These are phyloP conservation scores for Lampris megalopsis DNA, from an alignment of 2,113 vertebrate species.

Conservation along the genomic window DNA sequence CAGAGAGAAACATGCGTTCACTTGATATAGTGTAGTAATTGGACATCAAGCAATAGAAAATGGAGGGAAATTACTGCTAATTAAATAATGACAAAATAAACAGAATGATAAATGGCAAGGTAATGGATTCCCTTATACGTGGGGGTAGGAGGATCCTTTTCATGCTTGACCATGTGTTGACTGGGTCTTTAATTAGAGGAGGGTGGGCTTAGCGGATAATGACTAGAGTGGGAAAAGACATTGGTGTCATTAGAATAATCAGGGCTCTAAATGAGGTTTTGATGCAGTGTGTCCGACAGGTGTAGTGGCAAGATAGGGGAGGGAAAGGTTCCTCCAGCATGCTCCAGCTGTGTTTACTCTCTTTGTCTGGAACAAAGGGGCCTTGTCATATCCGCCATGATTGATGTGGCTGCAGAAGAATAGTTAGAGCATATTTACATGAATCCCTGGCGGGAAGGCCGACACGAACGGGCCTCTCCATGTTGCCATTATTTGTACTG, in stretches of 20 bases:
- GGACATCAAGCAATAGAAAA: slow-evolving; percentile 31
- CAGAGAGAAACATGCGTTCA: slow-evolving; percentile 31
- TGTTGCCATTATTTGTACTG: slow-evolving; percentile 62
- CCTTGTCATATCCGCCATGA: slow-evolving; percentile 80
- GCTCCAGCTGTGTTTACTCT: slow-evolving; percentile 84
- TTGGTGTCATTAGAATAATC: slow-evolving; percentile 78
- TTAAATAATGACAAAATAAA: slow-evolving; percentile 65
- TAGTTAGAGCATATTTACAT: slow-evolving; percentile 83
- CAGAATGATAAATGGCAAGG: slow-evolving; percentile 53
- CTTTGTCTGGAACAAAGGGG: slow-evolving; percentile 78
- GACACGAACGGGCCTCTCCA: slow-evolving; percentile 29
- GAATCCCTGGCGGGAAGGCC: slow-evolving; percentile 64
- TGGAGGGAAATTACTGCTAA: slow-evolving; percentile 47
- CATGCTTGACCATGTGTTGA: slow-evolving; percentile 72
- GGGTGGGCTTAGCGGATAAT: slow-evolving; percentile 67
- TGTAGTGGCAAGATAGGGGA: slow-evolving; percentile 78
- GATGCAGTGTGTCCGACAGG: slow-evolving; percentile 79
- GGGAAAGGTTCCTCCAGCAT: slow-evolving; percentile 62
- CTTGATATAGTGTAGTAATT: not conserved
- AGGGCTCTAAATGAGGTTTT: slow-evolving; percentile 77
- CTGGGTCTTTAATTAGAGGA: slow-evolving; percentile 72
- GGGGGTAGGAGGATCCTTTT: slow-evolving; percentile 41
- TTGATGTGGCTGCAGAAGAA: slow-evolving; percentile 79
- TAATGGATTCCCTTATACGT: slow-evolving; percentile 46
- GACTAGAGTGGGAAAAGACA: slow-evolving; percentile 57